Evolutionary conservation across 2,888 invertebrate species (phyloP).

Genomic region (Micropterix aruncella): DNA sequence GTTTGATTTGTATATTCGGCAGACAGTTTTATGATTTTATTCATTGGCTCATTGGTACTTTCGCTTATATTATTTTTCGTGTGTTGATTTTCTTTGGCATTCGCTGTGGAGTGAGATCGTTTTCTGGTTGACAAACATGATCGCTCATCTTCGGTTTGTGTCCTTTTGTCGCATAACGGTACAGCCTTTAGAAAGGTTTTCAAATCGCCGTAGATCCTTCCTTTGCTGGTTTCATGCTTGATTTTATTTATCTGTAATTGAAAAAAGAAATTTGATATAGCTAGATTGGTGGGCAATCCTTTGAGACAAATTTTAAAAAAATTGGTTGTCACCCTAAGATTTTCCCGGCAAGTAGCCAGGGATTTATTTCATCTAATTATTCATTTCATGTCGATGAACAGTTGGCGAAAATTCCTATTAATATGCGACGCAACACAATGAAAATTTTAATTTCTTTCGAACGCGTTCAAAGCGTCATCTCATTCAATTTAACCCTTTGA

Average conservation of each 20-base stretch:
- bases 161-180: constrained; percentile 5
- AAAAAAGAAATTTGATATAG: no score
- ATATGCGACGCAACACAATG: no score
- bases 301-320: no score
- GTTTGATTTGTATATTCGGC: neutral
- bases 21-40: neutral
- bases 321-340: no score
- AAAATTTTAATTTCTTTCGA: no score
- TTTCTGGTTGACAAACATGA: neutral
- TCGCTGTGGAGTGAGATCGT: neutral
- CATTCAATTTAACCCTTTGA: no score
- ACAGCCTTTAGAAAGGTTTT: constrained; percentile 6
- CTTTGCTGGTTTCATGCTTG: constrained; percentile 6
- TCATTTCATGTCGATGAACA: no score
- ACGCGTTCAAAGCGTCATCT: no score
- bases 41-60: neutral
- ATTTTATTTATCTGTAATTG: constrained; percentile 9
- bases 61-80: neutral
- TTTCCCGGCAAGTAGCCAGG: no score
- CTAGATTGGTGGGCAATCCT: no score
- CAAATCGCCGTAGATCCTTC: constrained; percentile 7
- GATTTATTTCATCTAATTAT: no score
- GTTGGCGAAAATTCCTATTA: no score
- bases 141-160: constrained; percentile 6
- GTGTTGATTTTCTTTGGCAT: neutral